These are phyloP conservation scores for Phocoena sinus DNA, from an alignment of 2,113 vertebrate species.

Conservation along the genomic window DNA sequence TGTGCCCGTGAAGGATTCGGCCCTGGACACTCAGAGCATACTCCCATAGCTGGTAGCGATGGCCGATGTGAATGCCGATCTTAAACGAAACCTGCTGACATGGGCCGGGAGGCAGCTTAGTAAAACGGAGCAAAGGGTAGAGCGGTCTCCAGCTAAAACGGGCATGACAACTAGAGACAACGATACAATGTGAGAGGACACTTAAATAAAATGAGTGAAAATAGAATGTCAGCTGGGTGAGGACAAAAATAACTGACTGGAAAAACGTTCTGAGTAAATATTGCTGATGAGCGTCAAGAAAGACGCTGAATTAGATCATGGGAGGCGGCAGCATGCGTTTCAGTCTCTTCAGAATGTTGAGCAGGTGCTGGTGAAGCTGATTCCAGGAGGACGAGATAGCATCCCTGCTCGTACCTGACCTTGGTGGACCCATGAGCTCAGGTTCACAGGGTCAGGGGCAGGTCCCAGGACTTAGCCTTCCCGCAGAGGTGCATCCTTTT, in stretches of 20 bases:
- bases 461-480: not conserved
- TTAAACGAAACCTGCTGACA: not conserved
- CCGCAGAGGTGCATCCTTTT: not conserved
- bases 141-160: not conserved
- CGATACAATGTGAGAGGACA: not conserved
- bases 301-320: not conserved
- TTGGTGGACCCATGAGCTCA: rapidly evolving
- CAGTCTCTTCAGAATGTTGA: not conserved
- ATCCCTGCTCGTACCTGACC: not conserved
- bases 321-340: not conserved
- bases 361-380: not conserved
- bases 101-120: rapidly evolving
- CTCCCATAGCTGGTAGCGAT: rapidly evolving
- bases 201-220: not conserved
- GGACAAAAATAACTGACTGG: not conserved
- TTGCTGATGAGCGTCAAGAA: not conserved
- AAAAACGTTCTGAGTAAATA: not conserved
- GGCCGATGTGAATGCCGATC: not conserved
- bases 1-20: rapidly evolving
- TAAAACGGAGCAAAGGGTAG: not conserved
- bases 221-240: constrained; percentile 20
- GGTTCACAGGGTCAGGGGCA: not conserved
- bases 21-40: not conserved
- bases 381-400: not conserved
- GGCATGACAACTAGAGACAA: not conserved